Evolutionary conservation across 1,140 invertebrate species (phyloP).

Genomic region (Drosophila lacertosa): DNA sequence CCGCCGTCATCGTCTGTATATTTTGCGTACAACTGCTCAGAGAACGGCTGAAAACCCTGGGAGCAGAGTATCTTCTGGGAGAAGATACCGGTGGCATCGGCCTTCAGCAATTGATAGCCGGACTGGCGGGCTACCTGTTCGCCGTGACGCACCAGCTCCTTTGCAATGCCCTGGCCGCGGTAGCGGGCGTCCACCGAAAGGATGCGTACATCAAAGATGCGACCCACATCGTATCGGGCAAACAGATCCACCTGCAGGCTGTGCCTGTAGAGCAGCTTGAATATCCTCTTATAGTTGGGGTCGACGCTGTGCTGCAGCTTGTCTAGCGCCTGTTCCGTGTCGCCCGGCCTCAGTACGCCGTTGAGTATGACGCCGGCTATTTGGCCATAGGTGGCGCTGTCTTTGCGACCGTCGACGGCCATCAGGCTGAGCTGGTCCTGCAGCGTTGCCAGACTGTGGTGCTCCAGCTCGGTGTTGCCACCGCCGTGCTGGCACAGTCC

Average conservation of each 20-base stretch:
- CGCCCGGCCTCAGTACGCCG: slow-evolving; percentile 86
- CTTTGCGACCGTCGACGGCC: slow-evolving; percentile 82
- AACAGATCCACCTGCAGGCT: slow-evolving; percentile 88
- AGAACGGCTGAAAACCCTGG: slow-evolving; percentile 87
- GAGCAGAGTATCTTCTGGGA: slow-evolving; percentile 90
- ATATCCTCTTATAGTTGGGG: slow-evolving; percentile 88
- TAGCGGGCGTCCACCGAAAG: slow-evolving; percentile 89
- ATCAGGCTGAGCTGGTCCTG: slow-evolving; percentile 90
- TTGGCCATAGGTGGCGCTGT: slow-evolving; percentile 74
- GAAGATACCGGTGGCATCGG: slow-evolving; percentile 90
- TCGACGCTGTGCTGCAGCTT: slow-evolving; percentile 86
- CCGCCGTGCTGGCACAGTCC: slow-evolving; percentile 88
- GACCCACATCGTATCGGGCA: slow-evolving; percentile 87
- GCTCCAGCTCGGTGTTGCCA: slow-evolving; percentile 89
- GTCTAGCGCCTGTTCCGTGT: slow-evolving; percentile 86
- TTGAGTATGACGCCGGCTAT: slow-evolving; percentile 89
- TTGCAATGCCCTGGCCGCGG: slow-evolving; percentile 89
- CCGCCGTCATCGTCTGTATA: slow-evolving; percentile 86
- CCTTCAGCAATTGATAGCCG: slow-evolving; percentile 90
- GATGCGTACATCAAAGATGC: slow-evolving; percentile 92
- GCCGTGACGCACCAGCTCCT: slow-evolving; percentile 88
- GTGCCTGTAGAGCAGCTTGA: slow-evolving; percentile 87
- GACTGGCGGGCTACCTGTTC: slow-evolving; percentile 87
- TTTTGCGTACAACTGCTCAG: slow-evolving; percentile 88
- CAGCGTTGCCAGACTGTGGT: slow-evolving; percentile 89